phyloP scores from a whole-genome alignment of 2,888 invertebrate genomes.

The Sycophila texana region DNA sequence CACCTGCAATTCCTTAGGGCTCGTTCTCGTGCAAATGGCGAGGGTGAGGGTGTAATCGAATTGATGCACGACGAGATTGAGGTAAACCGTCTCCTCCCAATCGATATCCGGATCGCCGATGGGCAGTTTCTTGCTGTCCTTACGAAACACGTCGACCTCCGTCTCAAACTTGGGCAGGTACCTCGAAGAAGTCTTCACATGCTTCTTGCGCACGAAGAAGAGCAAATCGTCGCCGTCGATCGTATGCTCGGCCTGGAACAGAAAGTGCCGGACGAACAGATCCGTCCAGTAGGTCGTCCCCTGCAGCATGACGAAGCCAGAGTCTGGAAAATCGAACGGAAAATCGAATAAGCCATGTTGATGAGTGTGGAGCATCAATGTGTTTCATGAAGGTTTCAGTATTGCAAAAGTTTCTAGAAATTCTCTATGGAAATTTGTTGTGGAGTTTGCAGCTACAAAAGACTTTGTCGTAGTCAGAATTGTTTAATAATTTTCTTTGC shows the following conservation, averaged over 20 bases:
- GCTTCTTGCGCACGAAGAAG: conserved; percentile 96
- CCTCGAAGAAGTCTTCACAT: conserved; percentile 90
- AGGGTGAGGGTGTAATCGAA: conserved; percentile 98
- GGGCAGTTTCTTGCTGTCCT: conserved; percentile 97
- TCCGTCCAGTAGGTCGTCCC: conserved; percentile 97
- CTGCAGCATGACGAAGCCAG: conserved; percentile 93
- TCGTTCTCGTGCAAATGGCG: conserved; percentile 98
- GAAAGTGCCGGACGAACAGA: conserved; percentile 94
- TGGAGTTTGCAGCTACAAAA: no score
- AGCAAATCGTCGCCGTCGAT: conserved; percentile 96
- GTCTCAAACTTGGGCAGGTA: conserved; percentile 95
- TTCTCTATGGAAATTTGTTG: no score
- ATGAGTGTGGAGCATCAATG: no score
- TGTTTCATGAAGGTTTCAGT: no score
- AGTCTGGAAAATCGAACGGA: conserved; percentile 80
- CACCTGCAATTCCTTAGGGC: conserved; percentile 97
- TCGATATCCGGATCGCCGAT: conserved; percentile 97
- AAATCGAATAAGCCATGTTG: conserved; percentile 53
- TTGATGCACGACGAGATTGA: conserved; percentile 98
- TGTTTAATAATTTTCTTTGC: no score
- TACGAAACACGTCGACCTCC: conserved; percentile 97
- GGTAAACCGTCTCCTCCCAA: conserved; percentile 99
- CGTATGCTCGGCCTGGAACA: conserved; percentile 91
- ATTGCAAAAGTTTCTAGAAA: no score
- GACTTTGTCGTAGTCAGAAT: no score